Conservation (phyloP, 92 coral and sea anemone genomes). For the Virgularia gustaviana region DNA sequence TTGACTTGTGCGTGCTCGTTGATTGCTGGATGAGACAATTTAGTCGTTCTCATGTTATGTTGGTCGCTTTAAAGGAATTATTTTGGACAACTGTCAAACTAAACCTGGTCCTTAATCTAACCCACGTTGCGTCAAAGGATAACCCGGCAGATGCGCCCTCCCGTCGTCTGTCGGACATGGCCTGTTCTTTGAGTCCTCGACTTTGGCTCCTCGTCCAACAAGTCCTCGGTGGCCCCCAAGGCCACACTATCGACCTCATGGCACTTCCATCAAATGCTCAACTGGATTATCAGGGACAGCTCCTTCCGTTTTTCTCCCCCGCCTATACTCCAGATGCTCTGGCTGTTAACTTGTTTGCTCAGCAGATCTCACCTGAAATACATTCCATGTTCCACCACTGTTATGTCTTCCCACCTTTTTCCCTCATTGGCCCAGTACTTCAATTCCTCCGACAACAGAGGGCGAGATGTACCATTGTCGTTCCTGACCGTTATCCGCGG, state of each 20-base stretch:
- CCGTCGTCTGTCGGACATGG: conserved; percentile 8
- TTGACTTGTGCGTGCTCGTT: conserved; percentile 15
- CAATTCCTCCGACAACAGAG: conserved; percentile 19
- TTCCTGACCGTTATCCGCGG: conserved; percentile 26
- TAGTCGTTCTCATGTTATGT: conserved; percentile 23
- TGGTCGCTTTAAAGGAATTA: conserved; percentile 31
- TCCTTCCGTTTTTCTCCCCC: conserved; percentile 35
- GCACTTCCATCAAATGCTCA: conserved; percentile 21
- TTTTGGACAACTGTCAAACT: conserved; percentile 45
- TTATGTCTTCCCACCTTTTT: conserved; percentile 47
- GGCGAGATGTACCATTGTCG: conserved; percentile 29
- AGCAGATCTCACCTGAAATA: background rate
- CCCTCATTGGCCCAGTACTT: conserved; percentile 41
- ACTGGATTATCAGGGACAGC: conserved; percentile 12
- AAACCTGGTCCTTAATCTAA: conserved; percentile 32
- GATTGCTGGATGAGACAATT: conserved; percentile 27
- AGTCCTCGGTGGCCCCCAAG: conserved; percentile 37
- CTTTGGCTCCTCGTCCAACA: conserved; percentile 25
- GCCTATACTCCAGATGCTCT: conserved; percentile 22
- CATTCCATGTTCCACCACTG: conserved; percentile 6
- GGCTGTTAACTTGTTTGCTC: conserved; percentile 42
- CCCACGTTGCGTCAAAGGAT: conserved; percentile 8
- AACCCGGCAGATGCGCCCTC: conserved; percentile 41
- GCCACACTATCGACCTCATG: conserved; percentile 48
- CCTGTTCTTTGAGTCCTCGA: conserved; percentile 34